Percentiles rank a stretch among this genome's conserved stretches.
Conservation (phyloP, 1,140 invertebrate species). For the Chironomus striatipennis region DNA sequence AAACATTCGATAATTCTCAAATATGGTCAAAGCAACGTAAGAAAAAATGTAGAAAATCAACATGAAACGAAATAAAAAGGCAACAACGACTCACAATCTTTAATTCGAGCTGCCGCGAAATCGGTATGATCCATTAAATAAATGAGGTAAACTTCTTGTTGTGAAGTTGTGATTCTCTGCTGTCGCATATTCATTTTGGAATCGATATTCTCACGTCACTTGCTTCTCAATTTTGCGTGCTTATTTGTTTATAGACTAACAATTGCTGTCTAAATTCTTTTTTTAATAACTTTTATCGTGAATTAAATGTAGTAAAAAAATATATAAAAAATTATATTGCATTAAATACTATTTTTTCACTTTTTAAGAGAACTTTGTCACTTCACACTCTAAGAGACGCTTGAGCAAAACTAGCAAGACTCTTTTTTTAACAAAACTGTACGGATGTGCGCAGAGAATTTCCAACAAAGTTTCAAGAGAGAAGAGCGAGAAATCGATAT, state of each 20-base stretch:
- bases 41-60: background rate
- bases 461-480: background rate
- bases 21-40: background rate
- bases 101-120: constrained; percentile 1
- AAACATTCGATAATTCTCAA: too few relatives aligned
- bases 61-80: background rate
- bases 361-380: constrained; percentile 21
- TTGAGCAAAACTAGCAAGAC: background rate
- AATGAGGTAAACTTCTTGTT: constrained; percentile 21
- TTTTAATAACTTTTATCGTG: background rate
- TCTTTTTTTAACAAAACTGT: constrained; percentile 11
- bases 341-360: background rate
- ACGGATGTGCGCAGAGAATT: background rate
- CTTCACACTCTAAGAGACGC: constrained; percentile 21
- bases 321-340: background rate
- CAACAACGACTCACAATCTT: constrained; percentile 16
- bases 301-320: background rate
- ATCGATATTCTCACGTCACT: background rate
- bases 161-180: background rate
- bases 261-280: background rate
- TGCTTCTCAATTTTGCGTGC: too few relatives aligned
- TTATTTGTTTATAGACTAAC: too few relatives aligned
- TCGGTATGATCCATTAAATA: constrained; percentile 17
- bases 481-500: constrained; percentile 7
- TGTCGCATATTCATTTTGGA: constrained; percentile 11